phyloP scores from a whole-genome alignment of 1,140 invertebrate species.

The Bombus breviceps region DNA sequence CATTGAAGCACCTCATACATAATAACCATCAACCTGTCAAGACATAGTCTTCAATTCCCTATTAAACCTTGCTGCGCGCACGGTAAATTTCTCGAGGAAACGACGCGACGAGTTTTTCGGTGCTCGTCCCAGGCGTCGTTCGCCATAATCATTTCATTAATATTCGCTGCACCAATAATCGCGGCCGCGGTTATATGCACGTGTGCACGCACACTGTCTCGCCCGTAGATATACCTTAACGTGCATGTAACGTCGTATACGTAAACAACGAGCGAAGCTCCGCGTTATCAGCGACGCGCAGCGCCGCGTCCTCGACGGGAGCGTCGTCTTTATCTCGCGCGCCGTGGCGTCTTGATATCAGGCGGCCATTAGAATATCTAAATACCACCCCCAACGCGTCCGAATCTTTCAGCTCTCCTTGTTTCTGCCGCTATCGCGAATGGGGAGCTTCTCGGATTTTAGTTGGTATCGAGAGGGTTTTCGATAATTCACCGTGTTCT shows the following conservation, averaged over 20 bases:
- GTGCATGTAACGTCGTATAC: slow-evolving; percentile 62
- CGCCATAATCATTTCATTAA: slow-evolving; percentile 61
- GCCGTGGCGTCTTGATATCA: slow-evolving; percentile 80
- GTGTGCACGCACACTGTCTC: slow-evolving; percentile 63
- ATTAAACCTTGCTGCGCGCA: neutral
- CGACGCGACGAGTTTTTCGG: neutral
- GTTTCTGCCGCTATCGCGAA: neutral
- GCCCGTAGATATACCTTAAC: slow-evolving; percentile 49
- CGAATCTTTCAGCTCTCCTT: slow-evolving; percentile 41
- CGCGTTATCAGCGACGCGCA: slow-evolving; percentile 79
- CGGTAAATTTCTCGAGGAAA: neutral
- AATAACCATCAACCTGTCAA: neutral
- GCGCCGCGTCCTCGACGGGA: slow-evolving; percentile 75
- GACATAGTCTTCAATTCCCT: neutral
- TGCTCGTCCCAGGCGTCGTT: neutral
- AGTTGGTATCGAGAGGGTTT: slow-evolving; percentile 2
- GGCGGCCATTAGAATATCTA: slow-evolving; percentile 82
- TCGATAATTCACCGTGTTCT: neutral
- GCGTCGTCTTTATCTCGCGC: slow-evolving; percentile 80
- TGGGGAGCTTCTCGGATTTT: neutral
- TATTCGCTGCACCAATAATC: slow-evolving; percentile 62
- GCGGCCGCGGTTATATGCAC: slow-evolving; percentile 26
- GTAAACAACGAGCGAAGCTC: slow-evolving; percentile 76
- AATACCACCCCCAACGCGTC: slow-evolving; percentile 77
- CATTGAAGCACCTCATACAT: neutral